Evolutionary conservation across 2,888 invertebrate genomes (phyloP).

Genomic region (Sarcophaga caerulescens): DNA sequence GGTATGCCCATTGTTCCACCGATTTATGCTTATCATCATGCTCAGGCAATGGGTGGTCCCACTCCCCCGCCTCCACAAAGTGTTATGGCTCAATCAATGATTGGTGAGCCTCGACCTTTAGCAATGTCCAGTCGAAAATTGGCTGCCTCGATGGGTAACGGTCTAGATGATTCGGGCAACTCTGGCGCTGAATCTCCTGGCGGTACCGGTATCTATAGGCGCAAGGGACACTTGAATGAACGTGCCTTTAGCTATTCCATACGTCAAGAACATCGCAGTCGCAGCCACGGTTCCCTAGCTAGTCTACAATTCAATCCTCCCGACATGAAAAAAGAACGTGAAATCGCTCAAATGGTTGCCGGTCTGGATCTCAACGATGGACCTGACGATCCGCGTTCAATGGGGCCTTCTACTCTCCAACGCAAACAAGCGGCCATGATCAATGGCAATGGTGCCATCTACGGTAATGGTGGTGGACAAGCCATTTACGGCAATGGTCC

Average conservation of each 20-base stretch:
- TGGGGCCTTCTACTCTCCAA: constrained; percentile 81
- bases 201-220: constrained; percentile 92
- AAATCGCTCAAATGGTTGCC: constrained; percentile 96
- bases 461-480: constrained; percentile 62
- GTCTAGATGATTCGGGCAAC: constrained; percentile 83
- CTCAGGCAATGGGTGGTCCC: constrained; percentile 69
- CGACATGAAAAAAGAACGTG: constrained; percentile 93
- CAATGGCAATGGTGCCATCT: constrained; percentile 72
- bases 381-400: constrained; percentile 72
- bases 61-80: constrained; percentile 78
- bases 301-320: constrained; percentile 94
- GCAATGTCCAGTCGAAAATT: constrained; percentile 83
- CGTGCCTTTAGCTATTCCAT: constrained; percentile 96
- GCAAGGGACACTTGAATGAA: constrained; percentile 95
- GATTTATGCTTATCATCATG: constrained; percentile 81
- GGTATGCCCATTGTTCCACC: constrained; percentile 83
- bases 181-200: constrained; percentile 83
- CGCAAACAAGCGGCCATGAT: constrained; percentile 75
- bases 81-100: constrained; percentile 83
- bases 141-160: constrained; percentile 87
- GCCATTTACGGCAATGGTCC: constrained; percentile 75
- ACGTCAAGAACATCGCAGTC: constrained; percentile 94
- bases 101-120: constrained; percentile 83
- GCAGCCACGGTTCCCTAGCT: constrained; percentile 95
- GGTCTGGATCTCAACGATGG: constrained; percentile 92